Base-by-base conservation (phyloP, 1,140 invertebrate genomes). In the Trichonephila inaurata region DNA sequence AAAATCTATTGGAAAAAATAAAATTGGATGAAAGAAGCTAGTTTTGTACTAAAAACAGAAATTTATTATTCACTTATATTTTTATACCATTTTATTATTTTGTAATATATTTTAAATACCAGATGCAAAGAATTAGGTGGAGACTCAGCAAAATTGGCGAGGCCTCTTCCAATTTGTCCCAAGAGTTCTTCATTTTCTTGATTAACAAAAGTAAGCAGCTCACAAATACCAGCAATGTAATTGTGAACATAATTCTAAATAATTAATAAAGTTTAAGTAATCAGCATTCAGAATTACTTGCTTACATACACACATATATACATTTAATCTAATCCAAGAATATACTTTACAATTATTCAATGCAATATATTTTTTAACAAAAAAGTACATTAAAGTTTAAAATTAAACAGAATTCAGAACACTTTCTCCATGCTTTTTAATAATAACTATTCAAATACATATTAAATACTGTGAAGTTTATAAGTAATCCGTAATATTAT, bases 141-240 rank as follows among this genome's bases (percentile, higher is more conserved):
- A 81, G 10, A 51, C 44, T 93, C 92, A 60, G 92, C 85, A 88
- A 93, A 89, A 82, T 93, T 93, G 12, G 92, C 92, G 44, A 93
- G 86, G 12, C 92, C 85, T 88, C 92, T 89, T 89, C 92, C 92
- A 24, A 93, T 24, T 14, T 93, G 92, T 19, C 44, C n/a, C 19
- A 88, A 28, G 8, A 93, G 18, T 24, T 93, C 92, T 28, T 40
- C 61, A 82, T 64, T 72, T 60, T 93, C 83, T n/a, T 88, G 40
- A 51, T 62, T 81, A 18, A 82, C 64, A n/a, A 81, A 81, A 24
- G 66, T 81, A 16, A 93, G 69, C 66, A 93, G 62, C 51, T 88
- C 92, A 77, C 85, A 93, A 69, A 93, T 69, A 12, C 61, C 92
- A 62, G 66, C 40, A n/a, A 93, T 81, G 44, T 93, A 93, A 28